phyloP scores from a whole-genome alignment of 2,113 vertebrate genomes.

The Asarcornis scutulata region DNA sequence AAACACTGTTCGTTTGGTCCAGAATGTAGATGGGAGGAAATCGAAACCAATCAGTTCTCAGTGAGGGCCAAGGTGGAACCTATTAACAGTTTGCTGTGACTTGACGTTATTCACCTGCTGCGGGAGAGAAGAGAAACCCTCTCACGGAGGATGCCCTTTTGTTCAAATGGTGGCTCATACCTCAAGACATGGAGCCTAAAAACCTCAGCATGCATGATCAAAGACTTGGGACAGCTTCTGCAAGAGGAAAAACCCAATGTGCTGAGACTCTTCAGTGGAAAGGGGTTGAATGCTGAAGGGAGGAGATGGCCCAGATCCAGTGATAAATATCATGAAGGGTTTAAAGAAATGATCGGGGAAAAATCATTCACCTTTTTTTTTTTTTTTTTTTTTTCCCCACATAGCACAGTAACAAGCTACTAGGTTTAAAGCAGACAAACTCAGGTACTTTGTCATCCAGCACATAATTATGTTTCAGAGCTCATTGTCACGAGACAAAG shows the following conservation, averaged over 20 bases:
- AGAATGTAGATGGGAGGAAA: neutral
- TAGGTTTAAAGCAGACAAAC: neutral
- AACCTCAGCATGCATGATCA: neutral
- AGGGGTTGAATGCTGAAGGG: neutral
- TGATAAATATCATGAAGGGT: neutral
- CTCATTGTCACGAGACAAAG: neutral
- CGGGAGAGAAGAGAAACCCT: neutral
- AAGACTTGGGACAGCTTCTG: neutral
- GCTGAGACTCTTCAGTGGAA: neutral
- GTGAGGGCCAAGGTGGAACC: conserved; percentile 44
- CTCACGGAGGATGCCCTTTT: neutral
- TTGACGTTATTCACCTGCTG: conserved; percentile 68
- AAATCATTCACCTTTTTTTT: neutral
- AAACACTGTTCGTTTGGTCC: conserved; percentile 20
- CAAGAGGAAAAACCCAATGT: neutral
- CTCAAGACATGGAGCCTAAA: neutral
- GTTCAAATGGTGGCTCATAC: neutral
- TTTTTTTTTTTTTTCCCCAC: neutral
- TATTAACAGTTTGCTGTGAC: conserved; percentile 60
- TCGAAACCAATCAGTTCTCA: neutral
- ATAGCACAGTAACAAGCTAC: neutral
- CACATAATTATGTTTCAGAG: neutral
- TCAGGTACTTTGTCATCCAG: neutral
- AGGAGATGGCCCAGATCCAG: neutral
- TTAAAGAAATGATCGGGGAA: neutral